Conservation (phyloP, 2,888 invertebrate genomes). For the Drosophila multiciliata region DNA sequence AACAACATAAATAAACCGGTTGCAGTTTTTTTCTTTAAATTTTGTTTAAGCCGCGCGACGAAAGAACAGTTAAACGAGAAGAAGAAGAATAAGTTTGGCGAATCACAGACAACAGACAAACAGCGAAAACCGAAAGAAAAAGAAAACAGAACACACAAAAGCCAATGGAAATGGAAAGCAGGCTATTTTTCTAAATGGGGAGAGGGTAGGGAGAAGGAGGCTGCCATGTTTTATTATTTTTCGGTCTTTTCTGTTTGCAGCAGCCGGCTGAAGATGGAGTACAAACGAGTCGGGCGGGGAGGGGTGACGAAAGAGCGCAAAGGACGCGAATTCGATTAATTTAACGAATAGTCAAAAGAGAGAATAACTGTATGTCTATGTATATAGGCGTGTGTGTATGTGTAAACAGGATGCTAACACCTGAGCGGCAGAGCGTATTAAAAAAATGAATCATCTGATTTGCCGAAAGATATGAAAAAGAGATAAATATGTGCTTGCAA, state of each 20-base stretch:
- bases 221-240: conserved; percentile 13
- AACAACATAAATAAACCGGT: conserved; percentile 56
- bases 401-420: conserved; percentile 57
- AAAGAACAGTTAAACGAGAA: conserved; percentile 26
- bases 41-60: conserved; percentile 52
- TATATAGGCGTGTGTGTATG: conserved; percentile 2
- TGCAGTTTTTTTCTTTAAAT: conserved; percentile 63
- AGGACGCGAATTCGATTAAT: conserved; percentile 52
- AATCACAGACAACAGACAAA: conserved; percentile 51
- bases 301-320: background rate
- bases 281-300: background rate
- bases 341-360: conserved; percentile 67
- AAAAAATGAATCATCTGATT: conserved; percentile 63
- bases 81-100: conserved; percentile 23
- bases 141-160: conserved; percentile 45
- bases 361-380: background rate
- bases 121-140: conserved; percentile 27
- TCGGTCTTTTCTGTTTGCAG: conserved; percentile 13
- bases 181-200: conserved; percentile 17
- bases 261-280: conserved; percentile 31
- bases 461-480: conserved; percentile 47
- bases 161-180: conserved; percentile 55
- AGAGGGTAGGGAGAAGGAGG: conserved; percentile 12
- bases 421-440: conserved; percentile 45
- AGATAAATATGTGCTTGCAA: conserved; percentile 57